Base-by-base conservation (phyloP, 2,797 vertebrate genomes). In the Microhierax caerulescens region DNA sequence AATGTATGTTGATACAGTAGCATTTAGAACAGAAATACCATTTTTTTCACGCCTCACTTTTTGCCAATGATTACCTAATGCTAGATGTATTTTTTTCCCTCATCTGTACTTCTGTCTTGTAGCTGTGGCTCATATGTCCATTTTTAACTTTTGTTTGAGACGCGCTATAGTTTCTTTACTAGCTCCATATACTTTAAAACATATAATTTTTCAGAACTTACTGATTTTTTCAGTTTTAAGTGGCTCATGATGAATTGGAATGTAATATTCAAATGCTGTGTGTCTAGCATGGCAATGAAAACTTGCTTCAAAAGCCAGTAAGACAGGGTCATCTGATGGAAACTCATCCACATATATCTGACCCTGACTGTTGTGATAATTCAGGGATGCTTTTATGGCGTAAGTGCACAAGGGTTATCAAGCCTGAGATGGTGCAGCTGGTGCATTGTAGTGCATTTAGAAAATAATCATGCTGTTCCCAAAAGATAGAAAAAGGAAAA, bases 21-120 rank as follows among this genome's bases (percentile, higher is more conserved):
- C 7, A 12, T 72, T 81, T 86, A 77, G 77, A 68, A 57, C 10
- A 77, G 64, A 77, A 48, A 68, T n/a, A 41, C 28, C 5, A 6
- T 36, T 53, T 63, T 63, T 76, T 78, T 90, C 19, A 19, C 75
- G 32, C 17, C 18, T 76, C 15, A 4, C 78, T 90, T 84, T 69
- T 82, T 85, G 88, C 84, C 77, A 97, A 20, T 41, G 9, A 76
- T 93, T 93, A 63, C 54, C 39, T 93, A 88, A 84, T 60, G 43
- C 12, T 28, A 78, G 53, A 65, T 51, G 14, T 13, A 21, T 51
- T 94, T 84, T 84, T 92, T 84, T 84, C 37, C 57, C 43, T 9
- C 14, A 2, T 77, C 28, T 70, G 27, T 77, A n/a, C 47, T 72
- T 95, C 34, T 79, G 11, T 63, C 51, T 87, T 63, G 28, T 43